Base-by-base conservation (phyloP, 2,888 invertebrate genomes). In the Nomada fucata region DNA sequence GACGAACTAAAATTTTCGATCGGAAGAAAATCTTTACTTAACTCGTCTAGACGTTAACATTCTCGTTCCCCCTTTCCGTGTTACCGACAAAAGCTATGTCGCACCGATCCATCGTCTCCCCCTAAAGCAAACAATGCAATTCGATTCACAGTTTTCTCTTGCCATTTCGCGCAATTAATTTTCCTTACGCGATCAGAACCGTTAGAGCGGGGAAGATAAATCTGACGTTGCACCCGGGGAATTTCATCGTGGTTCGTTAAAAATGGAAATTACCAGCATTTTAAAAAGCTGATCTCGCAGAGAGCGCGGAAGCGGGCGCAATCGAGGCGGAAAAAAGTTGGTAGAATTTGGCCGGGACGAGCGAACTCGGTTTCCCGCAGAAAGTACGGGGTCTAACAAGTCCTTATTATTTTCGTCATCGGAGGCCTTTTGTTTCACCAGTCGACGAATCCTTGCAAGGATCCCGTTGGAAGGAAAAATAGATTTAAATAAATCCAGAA, bases 331-430 rank as follows among this genome's bases (percentile, higher is more conserved):
- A 83, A 81, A 83, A 76, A 80, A 69, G 70, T 71, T 52, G 52
- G 47, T 23, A 50, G 78, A 73, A 78, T 77, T 71, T 53, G 69
- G 73, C 52, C 59, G 50, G 69, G 61, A 11, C 26, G 18, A 71
- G 59, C 26, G 75, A 75, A 60, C 63, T 63, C 61, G 76, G 55
- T 81, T 64, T 76, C 72, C 50, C 72, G 59, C 50, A 42, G 77
- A 76, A 73, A 75, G 69, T 64, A 26, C 64, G 23, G 63, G n/a
- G 52, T 55, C 75, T 88, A 88, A 86, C 85, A 85, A 86, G 82
- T 68, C 72, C 79, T 88, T 85, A 88, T 88, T 88, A 88, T 88
- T 85, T 75, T 71, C 72, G 77, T 85, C 84, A 86, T 88, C 73
- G 68, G 44, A 44, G 47, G 55, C 47, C 73, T 73, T 87, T 88